Evolutionary conservation across 2,113 vertebrate species (phyloP).

Genomic region (Trinectes maculatus): DNA sequence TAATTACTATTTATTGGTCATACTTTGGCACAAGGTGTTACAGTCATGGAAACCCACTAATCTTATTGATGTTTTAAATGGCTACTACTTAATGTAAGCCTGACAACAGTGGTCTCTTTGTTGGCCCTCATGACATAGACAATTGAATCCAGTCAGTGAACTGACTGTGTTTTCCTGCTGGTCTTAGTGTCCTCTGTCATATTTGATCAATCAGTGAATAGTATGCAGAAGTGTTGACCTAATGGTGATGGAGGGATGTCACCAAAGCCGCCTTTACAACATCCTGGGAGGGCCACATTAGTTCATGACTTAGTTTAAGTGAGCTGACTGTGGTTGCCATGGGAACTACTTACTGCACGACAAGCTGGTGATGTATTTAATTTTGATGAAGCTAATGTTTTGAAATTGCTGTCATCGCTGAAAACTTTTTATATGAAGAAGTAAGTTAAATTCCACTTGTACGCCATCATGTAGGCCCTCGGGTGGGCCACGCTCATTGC

Average conservation of each 20-base stretch:
- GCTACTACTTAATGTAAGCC: slow-evolving; percentile 16
- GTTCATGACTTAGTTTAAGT: slow-evolving; percentile 43
- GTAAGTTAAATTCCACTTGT: background rate
- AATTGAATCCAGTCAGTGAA: slow-evolving; percentile 42
- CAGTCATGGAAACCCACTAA: slow-evolving; percentile 45
- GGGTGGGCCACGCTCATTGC: background rate
- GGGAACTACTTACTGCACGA: too few species aligned
- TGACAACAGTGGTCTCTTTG: slow-evolving; percentile 31
- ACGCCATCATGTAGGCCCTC: background rate
- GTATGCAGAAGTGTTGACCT: slow-evolving; percentile 47
- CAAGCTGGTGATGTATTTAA: background rate
- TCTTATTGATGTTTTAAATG: slow-evolving; percentile 51
- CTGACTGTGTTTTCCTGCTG: background rate
- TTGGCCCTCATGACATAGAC: slow-evolving; percentile 33
- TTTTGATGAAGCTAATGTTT: background rate
- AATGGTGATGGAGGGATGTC: slow-evolving; percentile 8
- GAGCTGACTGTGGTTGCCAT: background rate
- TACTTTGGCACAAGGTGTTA: slow-evolving; percentile 12
- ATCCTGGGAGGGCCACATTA: slow-evolving; percentile 21
- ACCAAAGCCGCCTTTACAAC: slow-evolving; percentile 37
- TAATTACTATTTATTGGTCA: slow-evolving; percentile 45
- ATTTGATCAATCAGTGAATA: slow-evolving; percentile 35
- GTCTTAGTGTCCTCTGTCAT: slow-evolving; percentile 38
- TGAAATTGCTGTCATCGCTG: background rate
- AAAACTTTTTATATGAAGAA: background rate